Base-by-base conservation (phyloP, 2,113 vertebrate species). In the Elanus axillaris region DNA sequence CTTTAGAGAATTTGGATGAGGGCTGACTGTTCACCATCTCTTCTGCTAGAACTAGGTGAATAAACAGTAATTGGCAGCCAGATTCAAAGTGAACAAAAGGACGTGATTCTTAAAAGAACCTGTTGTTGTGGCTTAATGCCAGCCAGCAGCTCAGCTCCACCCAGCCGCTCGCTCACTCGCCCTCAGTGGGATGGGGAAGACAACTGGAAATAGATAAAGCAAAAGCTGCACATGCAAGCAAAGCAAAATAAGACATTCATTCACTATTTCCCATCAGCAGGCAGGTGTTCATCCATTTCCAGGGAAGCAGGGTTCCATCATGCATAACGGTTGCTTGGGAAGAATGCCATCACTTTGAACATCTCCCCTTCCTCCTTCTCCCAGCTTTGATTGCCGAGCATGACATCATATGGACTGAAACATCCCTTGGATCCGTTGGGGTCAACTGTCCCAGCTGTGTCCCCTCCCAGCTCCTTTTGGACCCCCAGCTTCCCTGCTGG, bases 121-220 rank as follows among this genome's bases (percentile, higher is more conserved):
- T 43, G 23, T 7, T 10, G 2, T 23, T 16, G 14, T 21, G 18
- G 36, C 64, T 78, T 64, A 43, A 64, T 5, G 8, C 20, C n/a
- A 62, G 34, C 13, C 15, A 21, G 15, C 10, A 81, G 4, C 21
- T 94, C 7, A 60, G 13, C 20, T 5, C 20, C 38, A 73, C 6
- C 5, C 3, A 67, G 59, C 5, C 0, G 0, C 14, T 80, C 5
- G 0, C 18, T 53, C 23, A 8, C 40, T 16, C 3, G 14, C 13
- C 20, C 8, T 64, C 48, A 9, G 20, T 19, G 15, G 13, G 18
- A 52, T 19, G n/a, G 5, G 14, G 15, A 52, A 80, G 10, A 64
- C 14, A 67, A 83, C 9, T 1, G 4, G 32, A 42, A 25, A 48
- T 8, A 59, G 16, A 9, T 11, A 60, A 72, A 86, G 11, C 27